Evolutionary conservation across 1,140 invertebrate species (phyloP).

Genomic region (Propsilocerus akamusi): DNA sequence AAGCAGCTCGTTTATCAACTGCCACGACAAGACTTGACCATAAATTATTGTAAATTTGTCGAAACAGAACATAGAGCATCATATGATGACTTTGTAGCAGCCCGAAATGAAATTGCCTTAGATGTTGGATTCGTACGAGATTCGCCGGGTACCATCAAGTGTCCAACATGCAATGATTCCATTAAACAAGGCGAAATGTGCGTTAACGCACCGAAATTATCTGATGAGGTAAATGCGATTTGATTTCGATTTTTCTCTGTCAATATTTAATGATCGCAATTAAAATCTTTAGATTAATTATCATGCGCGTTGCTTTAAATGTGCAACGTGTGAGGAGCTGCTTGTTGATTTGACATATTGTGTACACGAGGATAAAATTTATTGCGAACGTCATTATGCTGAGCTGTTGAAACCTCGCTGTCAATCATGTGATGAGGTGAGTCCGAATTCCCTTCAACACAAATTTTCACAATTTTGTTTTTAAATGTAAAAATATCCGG

Average conservation of each 20-base stretch:
- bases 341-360: conserved; percentile 89
- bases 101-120: conserved; percentile 82
- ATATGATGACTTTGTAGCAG: conserved; percentile 79
- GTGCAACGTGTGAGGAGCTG: conserved; percentile 64
- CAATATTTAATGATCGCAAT: not conserved
- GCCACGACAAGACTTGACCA: conserved; percentile 84
- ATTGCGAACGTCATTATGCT: conserved; percentile 86
- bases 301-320: conserved; percentile 80
- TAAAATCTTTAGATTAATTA: conserved; percentile 31
- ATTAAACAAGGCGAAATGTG: conserved; percentile 30
- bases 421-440: conserved; percentile 87
- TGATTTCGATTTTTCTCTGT: conserved; percentile 10
- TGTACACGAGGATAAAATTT: conserved; percentile 64
- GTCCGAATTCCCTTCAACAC: no score
- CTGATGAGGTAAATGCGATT: conserved; percentile 24
- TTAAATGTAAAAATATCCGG: no score
- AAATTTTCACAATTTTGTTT: no score
- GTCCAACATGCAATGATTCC: conserved; percentile 29
- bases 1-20: conserved; percentile 74
- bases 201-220: conserved; percentile 30
- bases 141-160: conserved; percentile 23
- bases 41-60: conserved; percentile 75
- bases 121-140: conserved; percentile 52
- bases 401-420: conserved; percentile 83
- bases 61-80: conserved; percentile 51